Evolutionary conservation across 1,140 invertebrate species (phyloP).

Genomic region (Delia radicum): DNA sequence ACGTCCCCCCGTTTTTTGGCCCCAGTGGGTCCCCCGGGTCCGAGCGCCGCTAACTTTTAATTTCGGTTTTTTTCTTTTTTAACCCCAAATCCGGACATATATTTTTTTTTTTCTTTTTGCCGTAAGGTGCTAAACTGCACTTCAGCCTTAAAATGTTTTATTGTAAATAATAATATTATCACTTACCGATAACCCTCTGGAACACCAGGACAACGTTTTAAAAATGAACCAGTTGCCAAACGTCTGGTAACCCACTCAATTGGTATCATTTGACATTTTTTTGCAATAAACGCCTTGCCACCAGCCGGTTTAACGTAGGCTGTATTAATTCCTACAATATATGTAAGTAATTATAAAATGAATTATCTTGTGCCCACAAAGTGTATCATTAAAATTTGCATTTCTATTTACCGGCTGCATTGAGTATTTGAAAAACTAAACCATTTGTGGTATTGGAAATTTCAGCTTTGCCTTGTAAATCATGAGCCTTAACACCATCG

Average conservation of each 20-base stretch:
- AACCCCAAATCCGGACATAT: no score
- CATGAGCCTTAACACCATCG: conserved; percentile 88
- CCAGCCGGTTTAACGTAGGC: conserved; percentile 76
- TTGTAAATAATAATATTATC: no score
- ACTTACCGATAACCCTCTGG: conserved; percentile 78
- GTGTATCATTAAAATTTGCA: no score
- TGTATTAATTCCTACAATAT: conserved; percentile 75
- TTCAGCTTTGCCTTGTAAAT: conserved; percentile 87
- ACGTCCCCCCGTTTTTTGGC: no score
- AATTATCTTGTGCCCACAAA: neutral
- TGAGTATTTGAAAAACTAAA: conserved; percentile 88
- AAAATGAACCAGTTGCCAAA: conserved; percentile 92
- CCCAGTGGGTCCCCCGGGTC: no score
- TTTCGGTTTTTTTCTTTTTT: no score
- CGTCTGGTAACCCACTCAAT: conserved; percentile 97
- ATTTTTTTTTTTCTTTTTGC: no score
- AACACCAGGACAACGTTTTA: conserved; percentile 87
- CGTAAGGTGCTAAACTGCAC: no score
- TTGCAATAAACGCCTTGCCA: conserved; percentile 79
- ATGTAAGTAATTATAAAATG: neutral
- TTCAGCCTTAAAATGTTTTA: no score
- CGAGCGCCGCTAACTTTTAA: no score
- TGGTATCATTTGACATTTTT: conserved; percentile 94
- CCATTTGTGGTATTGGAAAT: conserved; percentile 91
- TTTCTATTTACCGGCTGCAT: conserved; percentile 65